phyloP scores from a whole-genome alignment of 2,113 vertebrate species.

The Marmota flaviventris region DNA sequence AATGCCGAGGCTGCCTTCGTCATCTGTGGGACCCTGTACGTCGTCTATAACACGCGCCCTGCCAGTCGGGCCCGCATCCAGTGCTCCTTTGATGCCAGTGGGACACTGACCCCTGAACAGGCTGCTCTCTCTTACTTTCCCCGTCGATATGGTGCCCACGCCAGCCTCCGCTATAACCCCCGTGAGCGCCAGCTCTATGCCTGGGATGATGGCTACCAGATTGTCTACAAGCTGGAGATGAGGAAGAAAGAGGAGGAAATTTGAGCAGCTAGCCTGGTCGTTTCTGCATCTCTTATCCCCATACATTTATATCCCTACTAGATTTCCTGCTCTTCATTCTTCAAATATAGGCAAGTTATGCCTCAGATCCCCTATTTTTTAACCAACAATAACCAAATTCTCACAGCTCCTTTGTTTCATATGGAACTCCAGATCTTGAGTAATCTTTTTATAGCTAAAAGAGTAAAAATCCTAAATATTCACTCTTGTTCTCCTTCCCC shows the following conservation, averaged over 20 bases:
- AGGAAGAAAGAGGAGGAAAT: conserved; percentile 92
- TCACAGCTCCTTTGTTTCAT: background rate
- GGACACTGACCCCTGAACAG: conserved; percentile 90
- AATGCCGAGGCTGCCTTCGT: conserved; percentile 96
- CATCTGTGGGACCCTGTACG: conserved; percentile 95
- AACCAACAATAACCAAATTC: background rate
- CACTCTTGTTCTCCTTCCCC: background rate
- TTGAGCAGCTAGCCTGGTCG: conserved; percentile 61
- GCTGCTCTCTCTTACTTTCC: conserved; percentile 97
- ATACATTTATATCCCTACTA: background rate
- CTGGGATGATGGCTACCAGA: conserved; percentile 99
- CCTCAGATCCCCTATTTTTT: background rate
- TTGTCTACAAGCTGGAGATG: conserved; percentile 96
- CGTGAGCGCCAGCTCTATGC: conserved; percentile 95
- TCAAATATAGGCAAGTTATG: background rate
- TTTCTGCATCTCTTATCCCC: background rate
- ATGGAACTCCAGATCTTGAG: conserved; percentile 1
- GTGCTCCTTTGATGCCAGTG: conserved; percentile 96
- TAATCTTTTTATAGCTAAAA: background rate
- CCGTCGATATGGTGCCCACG: conserved; percentile 94
- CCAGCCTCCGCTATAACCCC: conserved; percentile 97
- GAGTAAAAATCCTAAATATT: background rate
- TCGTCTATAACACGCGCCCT: conserved; percentile 97
- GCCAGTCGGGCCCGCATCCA: conserved; percentile 95
- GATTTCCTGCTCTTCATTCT: background rate